Evolutionary conservation across 64 coral and sea anemone species (phyloP).

Genomic region (Exaiptasia diaphana): DNA sequence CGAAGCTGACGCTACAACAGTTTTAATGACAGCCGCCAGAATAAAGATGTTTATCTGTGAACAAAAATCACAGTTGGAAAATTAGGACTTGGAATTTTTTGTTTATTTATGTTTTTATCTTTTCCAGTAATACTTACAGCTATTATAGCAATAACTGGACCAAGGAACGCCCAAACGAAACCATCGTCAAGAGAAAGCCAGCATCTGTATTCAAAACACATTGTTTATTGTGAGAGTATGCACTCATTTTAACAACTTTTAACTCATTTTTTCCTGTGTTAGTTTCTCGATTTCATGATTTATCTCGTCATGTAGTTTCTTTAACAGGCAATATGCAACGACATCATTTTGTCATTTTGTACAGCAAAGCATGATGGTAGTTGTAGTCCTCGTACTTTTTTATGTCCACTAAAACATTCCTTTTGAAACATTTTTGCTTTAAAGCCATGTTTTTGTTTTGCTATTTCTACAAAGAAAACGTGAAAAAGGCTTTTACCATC

Average conservation of each 20-base stretch:
- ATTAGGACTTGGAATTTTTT: neutral
- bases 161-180: slow-evolving; percentile 45
- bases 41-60: slow-evolving; percentile 31
- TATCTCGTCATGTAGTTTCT: too few relatives aligned
- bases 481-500: too few relatives aligned
- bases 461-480: neutral
- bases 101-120: neutral
- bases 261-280: neutral
- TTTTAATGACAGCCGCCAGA: slow-evolving; percentile 28
- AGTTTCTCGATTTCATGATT: too few relatives aligned
- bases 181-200: slow-evolving; percentile 40
- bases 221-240: neutral
- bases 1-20: slow-evolving; percentile 2
- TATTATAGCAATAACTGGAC: slow-evolving; percentile 20
- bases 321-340: too few relatives aligned
- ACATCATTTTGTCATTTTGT: too few relatives aligned
- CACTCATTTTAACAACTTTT: neutral
- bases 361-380: neutral
- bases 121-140: neutral
- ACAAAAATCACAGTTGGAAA: neutral
- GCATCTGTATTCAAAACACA: slow-evolving; percentile 3
- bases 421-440: neutral
- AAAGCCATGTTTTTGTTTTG: neutral
- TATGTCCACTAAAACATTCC: neutral
- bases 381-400: neutral